Base-by-base conservation (phyloP, 2,113 vertebrate genomes). In the Rafetus swinhoei region DNA sequence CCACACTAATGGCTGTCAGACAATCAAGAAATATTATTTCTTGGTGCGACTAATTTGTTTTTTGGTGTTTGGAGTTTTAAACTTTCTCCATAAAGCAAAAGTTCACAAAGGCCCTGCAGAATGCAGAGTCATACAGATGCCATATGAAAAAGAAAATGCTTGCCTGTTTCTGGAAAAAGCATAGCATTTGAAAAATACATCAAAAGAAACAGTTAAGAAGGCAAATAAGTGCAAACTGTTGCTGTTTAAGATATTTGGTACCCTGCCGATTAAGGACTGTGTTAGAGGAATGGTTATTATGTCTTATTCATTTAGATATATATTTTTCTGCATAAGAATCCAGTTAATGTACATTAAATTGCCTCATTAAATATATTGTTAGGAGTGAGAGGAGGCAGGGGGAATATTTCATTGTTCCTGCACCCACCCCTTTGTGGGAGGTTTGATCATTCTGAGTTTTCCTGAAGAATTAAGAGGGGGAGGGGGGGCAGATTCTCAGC, bases 11-110 rank as follows among this genome's bases (percentile, higher is more conserved):
- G 39, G 39, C 76, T 94, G 86, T 89, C 81, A 91, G 79, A 69
- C 55, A 55, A 27, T 86, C 65, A 80, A 85, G 86, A 81, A 87
- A 22, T 79, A 93, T 80, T 94, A 80, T 94, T 94, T 91, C 93
- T 94, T 90, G 56, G 84, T 69, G 72, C 85, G 93, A 91, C 59
- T 94, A 87, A 93, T 95, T 91, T 89, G 59, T 80, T 83, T 87
- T 92, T 65, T 88, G 82, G 13, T 60, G 55, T 92, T 90, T 92
- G 86, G 82, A 79, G 88, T 91, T 86, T 94, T 91, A 94, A 91
- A 82, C 91, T 88, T 45, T 74, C 89, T 91, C 82, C 82, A 22
- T 91, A 88, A 95, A 82, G 76, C 35, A 85, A 97, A 95, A 77
- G 74, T 80, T 94, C 57, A 82, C 27, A 87, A 86, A 91, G 88